Conservation (phyloP, 2,888 invertebrate genomes). For the Crematogaster levior region DNA sequence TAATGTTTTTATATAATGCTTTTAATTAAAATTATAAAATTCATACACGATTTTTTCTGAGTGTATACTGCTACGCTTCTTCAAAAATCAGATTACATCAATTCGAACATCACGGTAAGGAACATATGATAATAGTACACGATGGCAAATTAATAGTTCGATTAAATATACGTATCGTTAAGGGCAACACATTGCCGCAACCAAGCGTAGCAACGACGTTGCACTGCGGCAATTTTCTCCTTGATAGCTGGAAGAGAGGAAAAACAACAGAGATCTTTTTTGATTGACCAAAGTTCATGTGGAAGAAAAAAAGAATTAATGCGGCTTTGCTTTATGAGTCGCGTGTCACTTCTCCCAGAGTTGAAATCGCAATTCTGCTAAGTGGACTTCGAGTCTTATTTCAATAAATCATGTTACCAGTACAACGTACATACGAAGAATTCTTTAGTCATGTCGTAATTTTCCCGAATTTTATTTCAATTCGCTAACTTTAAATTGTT, state of each 20-base stretch:
- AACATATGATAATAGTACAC: conserved; percentile 45
- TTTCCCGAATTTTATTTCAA: too few species aligned
- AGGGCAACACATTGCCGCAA: conserved; percentile 72
- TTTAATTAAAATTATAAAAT: not conserved
- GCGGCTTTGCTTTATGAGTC: not conserved
- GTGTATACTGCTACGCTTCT: not conserved
- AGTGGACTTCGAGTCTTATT: not conserved
- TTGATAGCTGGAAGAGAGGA: not conserved
- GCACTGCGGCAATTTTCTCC: conserved; percentile 1
- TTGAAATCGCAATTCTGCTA: not conserved
- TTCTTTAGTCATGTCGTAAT: not conserved
- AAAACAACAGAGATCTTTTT: not conserved
- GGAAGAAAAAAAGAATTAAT: not conserved
- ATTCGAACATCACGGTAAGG: not conserved
- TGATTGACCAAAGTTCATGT: not conserved
- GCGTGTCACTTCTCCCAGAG: not conserved
- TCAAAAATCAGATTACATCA: conserved; percentile 41
- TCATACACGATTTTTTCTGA: not conserved
- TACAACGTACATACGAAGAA: not conserved
- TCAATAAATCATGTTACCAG: conserved; percentile 11
- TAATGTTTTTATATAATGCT: not conserved
- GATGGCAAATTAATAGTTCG: conserved; percentile 66
- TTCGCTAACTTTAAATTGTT: not conserved
- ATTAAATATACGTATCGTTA: conserved; percentile 78
- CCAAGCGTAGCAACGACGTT: not conserved